A percentile compares a stretch with the other conserved stretches of the same genome.
Conservation (phyloP, 1,140 invertebrate species). For the Littorina saxatilis region DNA sequence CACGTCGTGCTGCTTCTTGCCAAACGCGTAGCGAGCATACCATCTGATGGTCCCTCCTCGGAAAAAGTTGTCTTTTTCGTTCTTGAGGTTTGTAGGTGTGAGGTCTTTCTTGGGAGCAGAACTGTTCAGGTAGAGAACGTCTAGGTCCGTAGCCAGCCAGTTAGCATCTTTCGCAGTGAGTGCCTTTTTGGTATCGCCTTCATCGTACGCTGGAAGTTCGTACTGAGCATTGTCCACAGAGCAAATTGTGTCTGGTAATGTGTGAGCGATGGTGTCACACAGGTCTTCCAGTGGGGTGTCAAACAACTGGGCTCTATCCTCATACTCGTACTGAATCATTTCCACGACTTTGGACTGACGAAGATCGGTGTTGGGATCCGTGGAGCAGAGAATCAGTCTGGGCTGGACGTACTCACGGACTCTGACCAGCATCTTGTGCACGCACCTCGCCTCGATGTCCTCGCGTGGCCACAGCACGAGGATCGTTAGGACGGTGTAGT, state of each 20-base stretch:
- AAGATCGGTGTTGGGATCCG: neutral
- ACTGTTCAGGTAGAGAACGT: conserved; percentile 52
- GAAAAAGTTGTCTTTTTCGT: conserved; percentile 51
- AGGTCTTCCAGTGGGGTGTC: neutral
- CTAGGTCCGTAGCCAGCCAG: conserved; percentile 55
- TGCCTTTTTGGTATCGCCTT: conserved; percentile 17
- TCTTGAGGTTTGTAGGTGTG: conserved; percentile 41
- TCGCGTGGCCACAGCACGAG: conserved; percentile 51
- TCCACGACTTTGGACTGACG: neutral
- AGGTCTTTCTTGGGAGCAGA: conserved; percentile 36
- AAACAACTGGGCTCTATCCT: neutral
- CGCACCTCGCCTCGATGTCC: conserved; percentile 32
- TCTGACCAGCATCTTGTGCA: conserved; percentile 47
- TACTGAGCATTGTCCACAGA: neutral
- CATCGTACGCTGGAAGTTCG: conserved; percentile 42
- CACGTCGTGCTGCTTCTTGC: conserved; percentile 44
- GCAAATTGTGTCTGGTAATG: too few species aligned
- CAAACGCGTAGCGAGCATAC: conserved; percentile 50
- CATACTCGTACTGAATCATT: conserved; percentile 1
- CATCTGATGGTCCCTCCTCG: conserved; percentile 57
- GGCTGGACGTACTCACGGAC: conserved; percentile 16
- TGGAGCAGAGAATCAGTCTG: neutral
- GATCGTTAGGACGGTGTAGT: conserved; percentile 50
- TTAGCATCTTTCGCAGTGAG: conserved; percentile 50
- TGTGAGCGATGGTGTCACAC: neutral